Percentiles rank a stretch among this genome's conserved stretches.
Evolutionary conservation across 2,888 invertebrate species (phyloP).

Genomic region (Sinopyrophorus schimmeli): DNA sequence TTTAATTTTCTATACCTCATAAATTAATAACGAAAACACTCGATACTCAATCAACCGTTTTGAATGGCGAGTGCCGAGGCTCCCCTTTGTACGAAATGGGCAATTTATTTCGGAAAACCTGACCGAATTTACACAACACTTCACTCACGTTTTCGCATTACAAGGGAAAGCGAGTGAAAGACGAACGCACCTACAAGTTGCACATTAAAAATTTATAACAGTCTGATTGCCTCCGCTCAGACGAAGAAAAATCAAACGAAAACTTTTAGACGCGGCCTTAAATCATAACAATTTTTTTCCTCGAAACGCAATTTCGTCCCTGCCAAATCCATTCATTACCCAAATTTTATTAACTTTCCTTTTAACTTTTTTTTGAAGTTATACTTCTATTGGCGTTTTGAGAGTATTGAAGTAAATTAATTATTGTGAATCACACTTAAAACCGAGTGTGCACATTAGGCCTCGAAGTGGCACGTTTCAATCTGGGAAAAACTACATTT

Average conservation of each 20-base stretch:
- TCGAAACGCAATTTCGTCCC: no score
- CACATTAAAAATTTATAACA: constrained; percentile 13
- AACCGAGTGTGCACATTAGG: no score
- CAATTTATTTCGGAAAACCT: constrained; percentile 29
- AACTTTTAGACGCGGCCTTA: constrained; percentile 4
- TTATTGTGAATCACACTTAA: no score
- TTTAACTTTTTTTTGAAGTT: no score
- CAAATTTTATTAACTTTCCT: no score
- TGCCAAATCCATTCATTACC: no score
- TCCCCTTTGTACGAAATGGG: constrained; percentile 28
- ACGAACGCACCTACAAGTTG: constrained; percentile 16
- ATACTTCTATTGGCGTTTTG: no score
- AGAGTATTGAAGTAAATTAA: no score
- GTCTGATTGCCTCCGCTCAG: constrained; percentile 15
- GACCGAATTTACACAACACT: constrained; percentile 32
- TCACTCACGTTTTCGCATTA: constrained; percentile 28
- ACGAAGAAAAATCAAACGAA: constrained; percentile 12
- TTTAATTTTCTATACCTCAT: constrained; percentile 28
- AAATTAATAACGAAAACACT: constrained; percentile 30
- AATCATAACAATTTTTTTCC: no score
- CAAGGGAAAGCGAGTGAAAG: constrained; percentile 20
- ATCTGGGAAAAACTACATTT: no score
- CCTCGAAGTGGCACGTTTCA: no score
- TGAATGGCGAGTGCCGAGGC: constrained; percentile 28
- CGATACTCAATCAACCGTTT: constrained; percentile 31